These are phyloP conservation scores for Prunella himalayana DNA, from an alignment of 2,113 vertebrate species.

Conservation along the genomic window DNA sequence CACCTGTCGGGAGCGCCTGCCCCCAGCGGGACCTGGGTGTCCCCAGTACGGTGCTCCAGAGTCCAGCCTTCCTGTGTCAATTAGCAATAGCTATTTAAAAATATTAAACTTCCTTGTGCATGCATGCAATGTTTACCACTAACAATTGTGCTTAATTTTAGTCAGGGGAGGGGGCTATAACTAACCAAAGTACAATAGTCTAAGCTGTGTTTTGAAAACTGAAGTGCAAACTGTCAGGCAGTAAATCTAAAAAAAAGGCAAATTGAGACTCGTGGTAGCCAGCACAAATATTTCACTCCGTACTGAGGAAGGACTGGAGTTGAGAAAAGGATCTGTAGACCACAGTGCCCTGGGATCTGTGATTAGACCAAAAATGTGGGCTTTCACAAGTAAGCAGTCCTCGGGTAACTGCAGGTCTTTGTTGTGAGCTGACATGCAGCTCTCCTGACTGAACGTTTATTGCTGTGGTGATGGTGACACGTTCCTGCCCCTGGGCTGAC, in stretches of 20 bases:
- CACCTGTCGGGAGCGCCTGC: background rate
- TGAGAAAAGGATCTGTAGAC: background rate
- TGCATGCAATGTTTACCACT: accelerated
- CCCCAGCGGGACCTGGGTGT: background rate
- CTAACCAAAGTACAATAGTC: background rate
- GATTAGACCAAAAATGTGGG: background rate
- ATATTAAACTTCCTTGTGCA: background rate
- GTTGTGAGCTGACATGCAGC: background rate
- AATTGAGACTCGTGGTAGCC: background rate
- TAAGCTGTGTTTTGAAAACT: background rate
- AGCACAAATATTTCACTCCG: background rate
- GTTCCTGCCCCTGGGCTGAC: background rate
- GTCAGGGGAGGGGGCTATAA: background rate
- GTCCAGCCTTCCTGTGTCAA: accelerated
- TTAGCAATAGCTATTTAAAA: accelerated
- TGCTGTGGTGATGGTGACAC: background rate
- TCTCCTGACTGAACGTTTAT: background rate
- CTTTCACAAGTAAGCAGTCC: background rate
- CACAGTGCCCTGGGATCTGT: background rate
- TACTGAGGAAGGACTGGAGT: background rate
- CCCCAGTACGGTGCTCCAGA: too few species aligned
- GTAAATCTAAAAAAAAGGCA: background rate
- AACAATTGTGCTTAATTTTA: accelerated
- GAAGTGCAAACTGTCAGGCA: background rate
- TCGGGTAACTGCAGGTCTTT: background rate